Percentiles rank a stretch among this genome's conserved stretches.
These are phyloP conservation scores for Cecropterus lyciades DNA, from an alignment of 1,140 invertebrate species.

Conservation along the genomic window DNA sequence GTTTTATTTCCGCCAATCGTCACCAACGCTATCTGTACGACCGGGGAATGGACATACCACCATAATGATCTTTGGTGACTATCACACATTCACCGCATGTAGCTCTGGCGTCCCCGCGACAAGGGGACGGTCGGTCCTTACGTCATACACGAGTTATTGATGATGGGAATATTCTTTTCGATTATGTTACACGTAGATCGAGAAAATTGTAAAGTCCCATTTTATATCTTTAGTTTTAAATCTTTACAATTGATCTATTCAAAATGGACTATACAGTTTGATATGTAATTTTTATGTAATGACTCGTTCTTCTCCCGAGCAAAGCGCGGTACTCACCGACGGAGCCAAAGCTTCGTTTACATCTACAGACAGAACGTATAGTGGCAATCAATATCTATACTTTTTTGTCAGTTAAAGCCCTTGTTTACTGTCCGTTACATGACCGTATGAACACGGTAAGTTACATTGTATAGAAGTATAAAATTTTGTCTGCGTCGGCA, in stretches of 20 bases:
- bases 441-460: no score
- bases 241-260: conserved; percentile 31
- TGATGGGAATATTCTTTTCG: conserved; percentile 18
- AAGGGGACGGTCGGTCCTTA: conserved; percentile 10
- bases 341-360: background rate
- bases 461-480: no score
- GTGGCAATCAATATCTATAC: no score
- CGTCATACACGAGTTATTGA: conserved; percentile 5
- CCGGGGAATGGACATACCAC: conserved; percentile 73
- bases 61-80: conserved; percentile 58
- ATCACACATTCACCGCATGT: conserved; percentile 14
- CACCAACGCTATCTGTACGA: conserved; percentile 40
- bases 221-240: conserved; percentile 39
- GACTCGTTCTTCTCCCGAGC: conserved; percentile 33
- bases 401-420: no score
- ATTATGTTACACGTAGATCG: conserved; percentile 35
- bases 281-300: conserved; percentile 39
- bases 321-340: conserved; percentile 13
- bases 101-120: no score
- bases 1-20: conserved; percentile 71
- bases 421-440: no score
- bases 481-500: no score
- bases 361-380: no score
- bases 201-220: conserved; percentile 41
- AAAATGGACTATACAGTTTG: conserved; percentile 35